These are phyloP conservation scores for Phymastichus coffea DNA, from an alignment of 1,140 invertebrate species.

Conservation along the genomic window DNA sequence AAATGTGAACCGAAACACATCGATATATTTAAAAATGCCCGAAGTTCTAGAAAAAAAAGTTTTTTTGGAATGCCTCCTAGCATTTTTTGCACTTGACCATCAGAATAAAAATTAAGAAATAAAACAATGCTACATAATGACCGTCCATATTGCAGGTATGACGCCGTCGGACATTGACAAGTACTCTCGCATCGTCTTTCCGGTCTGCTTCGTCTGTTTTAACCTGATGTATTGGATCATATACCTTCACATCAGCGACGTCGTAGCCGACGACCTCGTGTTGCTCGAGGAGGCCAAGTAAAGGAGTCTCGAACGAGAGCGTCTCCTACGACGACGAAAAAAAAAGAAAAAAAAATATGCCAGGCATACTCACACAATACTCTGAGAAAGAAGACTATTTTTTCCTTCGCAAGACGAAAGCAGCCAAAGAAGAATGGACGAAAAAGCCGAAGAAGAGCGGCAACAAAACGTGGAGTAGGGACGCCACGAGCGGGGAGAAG, in stretches of 20 bases:
- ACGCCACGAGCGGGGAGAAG: no score
- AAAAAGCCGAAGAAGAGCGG: constrained; percentile 18
- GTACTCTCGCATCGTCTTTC: constrained; percentile 93
- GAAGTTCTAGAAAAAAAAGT: background rate
- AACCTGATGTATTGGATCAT: constrained; percentile 99
- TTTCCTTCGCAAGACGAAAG: constrained; percentile 16
- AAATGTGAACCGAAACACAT: background rate
- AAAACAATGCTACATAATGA: no score
- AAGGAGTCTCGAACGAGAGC: constrained; percentile 39
- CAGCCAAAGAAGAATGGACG: constrained; percentile 27
- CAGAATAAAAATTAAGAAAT: no score
- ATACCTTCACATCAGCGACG: constrained; percentile 92
- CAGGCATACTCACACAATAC: constrained; percentile 18
- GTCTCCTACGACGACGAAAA: constrained; percentile 1
- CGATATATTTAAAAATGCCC: background rate
- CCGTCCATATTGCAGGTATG: constrained; percentile 67
- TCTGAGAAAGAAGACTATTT: constrained; percentile 27
- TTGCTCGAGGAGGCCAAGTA: constrained; percentile 80
- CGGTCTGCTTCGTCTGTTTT: constrained; percentile 95
- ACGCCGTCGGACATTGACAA: constrained; percentile 96
- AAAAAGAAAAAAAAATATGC: constrained; percentile 3
- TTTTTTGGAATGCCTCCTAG: no score
- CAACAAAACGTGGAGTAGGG: no score
- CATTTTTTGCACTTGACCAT: background rate
- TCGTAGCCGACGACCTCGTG: constrained; percentile 89